These are phyloP conservation scores for Cacoxenus indagator DNA, from an alignment of 2,888 invertebrate genomes.

Conservation along the genomic window DNA sequence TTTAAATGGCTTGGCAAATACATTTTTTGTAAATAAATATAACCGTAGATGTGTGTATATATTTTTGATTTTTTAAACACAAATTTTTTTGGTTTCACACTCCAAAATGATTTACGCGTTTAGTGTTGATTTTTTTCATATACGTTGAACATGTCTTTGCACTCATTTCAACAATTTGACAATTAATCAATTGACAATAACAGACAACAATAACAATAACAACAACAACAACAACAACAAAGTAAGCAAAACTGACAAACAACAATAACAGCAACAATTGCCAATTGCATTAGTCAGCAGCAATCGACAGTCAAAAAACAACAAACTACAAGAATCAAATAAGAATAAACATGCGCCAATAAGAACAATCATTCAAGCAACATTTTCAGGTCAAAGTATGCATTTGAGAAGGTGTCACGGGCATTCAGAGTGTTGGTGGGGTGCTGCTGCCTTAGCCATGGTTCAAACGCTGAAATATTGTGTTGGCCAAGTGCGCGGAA, in stretches of 20 bases:
- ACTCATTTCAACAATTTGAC: constrained; percentile 63
- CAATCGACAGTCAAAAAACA: constrained; percentile 27
- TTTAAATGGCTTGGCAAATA: constrained; percentile 23
- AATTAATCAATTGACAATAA: constrained; percentile 55
- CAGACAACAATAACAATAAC: constrained; percentile 40
- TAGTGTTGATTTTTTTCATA: neutral
- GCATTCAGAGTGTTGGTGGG: neutral
- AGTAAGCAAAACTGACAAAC: too few relatives aligned
- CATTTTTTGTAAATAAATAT: neutral
- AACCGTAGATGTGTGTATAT: too few relatives aligned
- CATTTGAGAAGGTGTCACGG: too few relatives aligned
- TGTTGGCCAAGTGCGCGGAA: neutral
- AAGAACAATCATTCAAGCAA: constrained; percentile 13
- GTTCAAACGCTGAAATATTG: too few relatives aligned
- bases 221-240: constrained; percentile 26
- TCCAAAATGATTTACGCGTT: constrained; percentile 53
- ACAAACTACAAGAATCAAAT: constrained; percentile 27
- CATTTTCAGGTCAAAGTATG: constrained; percentile 32
- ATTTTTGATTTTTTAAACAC: constrained; percentile 10
- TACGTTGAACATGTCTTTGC: constrained; percentile 59
- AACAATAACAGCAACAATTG: constrained; percentile 21
- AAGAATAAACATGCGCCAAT: constrained; percentile 4
- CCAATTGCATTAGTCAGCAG: constrained; percentile 20
- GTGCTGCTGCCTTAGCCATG: too few relatives aligned
- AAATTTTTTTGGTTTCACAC: constrained; percentile 4